phyloP scores from a whole-genome alignment of 2,113 vertebrate species.

The Opisthocomus hoazin region DNA sequence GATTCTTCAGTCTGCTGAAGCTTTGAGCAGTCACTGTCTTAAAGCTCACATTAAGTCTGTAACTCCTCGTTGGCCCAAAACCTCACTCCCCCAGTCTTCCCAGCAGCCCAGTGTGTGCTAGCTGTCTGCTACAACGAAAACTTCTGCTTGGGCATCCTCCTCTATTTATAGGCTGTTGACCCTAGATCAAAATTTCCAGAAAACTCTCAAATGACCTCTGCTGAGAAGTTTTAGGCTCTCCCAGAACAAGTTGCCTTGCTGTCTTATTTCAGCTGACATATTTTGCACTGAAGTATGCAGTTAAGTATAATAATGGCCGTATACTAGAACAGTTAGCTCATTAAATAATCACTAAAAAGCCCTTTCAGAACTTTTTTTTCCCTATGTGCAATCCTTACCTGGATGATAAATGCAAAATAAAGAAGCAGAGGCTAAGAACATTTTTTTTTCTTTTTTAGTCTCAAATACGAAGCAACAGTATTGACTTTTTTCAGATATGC shows the following conservation, averaged over 20 bases:
- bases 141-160: neutral
- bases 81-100: neutral
- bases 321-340: neutral
- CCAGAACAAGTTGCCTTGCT: neutral
- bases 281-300: neutral
- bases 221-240: neutral
- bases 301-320: neutral
- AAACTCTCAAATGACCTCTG: neutral
- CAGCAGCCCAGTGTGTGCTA: neutral
- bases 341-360: neutral
- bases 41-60: neutral
- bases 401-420: neutral
- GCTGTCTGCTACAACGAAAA: neutral
- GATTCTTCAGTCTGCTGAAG: neutral
- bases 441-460: neutral
- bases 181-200: neutral
- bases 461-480: neutral
- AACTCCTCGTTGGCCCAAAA: neutral
- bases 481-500: neutral
- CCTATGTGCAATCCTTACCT: neutral
- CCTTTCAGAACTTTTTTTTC: neutral
- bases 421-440: neutral
- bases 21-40: neutral
- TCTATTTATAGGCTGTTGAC: neutral
- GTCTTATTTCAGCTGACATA: neutral